Evolutionary conservation across 2,888 invertebrate genomes (phyloP).

Genomic region (Odontothrips loti): DNA sequence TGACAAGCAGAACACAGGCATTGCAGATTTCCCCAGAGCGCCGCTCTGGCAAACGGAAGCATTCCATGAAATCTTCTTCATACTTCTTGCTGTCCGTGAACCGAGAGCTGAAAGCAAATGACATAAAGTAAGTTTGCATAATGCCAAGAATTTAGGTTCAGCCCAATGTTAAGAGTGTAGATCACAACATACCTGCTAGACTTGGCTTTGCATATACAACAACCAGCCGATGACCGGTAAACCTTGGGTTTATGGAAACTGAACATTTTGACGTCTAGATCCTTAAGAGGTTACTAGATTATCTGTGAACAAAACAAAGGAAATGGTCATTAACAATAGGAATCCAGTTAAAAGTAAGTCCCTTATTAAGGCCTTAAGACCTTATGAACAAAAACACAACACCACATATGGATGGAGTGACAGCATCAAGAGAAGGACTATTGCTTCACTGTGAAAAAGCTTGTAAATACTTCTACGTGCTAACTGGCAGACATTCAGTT

Average conservation of each 20-base stretch:
- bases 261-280: conserved; percentile 58
- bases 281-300: conserved; percentile 10
- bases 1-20: conserved; percentile 77
- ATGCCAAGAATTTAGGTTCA: background rate
- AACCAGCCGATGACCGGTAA: conserved; percentile 74
- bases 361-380: too few relatives aligned
- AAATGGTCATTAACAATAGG: background rate
- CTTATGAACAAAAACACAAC: too few relatives aligned
- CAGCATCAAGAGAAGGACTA: too few relatives aligned
- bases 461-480: too few relatives aligned
- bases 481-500: too few relatives aligned
- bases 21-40: conserved; percentile 81
- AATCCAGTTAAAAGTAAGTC: too few relatives aligned
- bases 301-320: conserved; percentile 18
- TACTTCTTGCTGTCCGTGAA: conserved; percentile 82
- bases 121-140: conserved; percentile 27
- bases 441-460: too few relatives aligned
- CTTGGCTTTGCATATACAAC: conserved; percentile 83
- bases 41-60: conserved; percentile 68
- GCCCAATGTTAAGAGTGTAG: background rate
- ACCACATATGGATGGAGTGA: too few relatives aligned
- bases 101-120: conserved; percentile 58
- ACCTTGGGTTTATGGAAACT: conserved; percentile 84
- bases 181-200: conserved; percentile 61
- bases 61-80: conserved; percentile 73